These are phyloP conservation scores for Glaucomys volans DNA, from an alignment of 2,113 vertebrate genomes.

Conservation along the genomic window DNA sequence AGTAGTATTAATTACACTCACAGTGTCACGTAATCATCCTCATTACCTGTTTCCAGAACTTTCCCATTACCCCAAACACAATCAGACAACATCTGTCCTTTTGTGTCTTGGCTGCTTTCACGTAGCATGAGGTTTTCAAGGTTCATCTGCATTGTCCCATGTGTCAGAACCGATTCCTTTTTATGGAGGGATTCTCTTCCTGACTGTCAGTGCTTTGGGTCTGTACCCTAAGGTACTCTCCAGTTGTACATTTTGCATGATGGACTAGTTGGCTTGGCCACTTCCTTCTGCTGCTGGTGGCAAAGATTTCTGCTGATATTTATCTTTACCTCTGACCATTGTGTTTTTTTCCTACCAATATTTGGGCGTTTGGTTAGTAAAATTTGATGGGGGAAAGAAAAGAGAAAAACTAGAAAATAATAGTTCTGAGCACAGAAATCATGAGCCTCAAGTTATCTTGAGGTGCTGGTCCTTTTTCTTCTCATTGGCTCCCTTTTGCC, in stretches of 20 bases:
- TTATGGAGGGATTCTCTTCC: background rate
- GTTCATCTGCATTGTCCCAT: background rate
- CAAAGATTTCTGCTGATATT: background rate
- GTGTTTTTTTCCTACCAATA: background rate
- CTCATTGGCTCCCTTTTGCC: background rate
- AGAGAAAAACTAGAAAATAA: conserved; percentile 23
- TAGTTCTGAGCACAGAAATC: background rate
- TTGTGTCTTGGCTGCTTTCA: background rate
- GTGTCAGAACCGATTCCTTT: background rate
- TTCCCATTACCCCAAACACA: background rate
- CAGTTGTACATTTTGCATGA: background rate
- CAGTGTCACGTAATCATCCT: background rate
- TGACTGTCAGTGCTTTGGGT: background rate
- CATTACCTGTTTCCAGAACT: background rate
- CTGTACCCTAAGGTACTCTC: background rate
- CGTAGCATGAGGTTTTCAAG: background rate
- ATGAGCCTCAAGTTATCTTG: background rate
- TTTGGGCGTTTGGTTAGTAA: background rate
- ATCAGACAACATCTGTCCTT: background rate
- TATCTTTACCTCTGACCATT: background rate
- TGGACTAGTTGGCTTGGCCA: background rate
- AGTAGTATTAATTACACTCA: background rate
- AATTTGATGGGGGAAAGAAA: background rate
- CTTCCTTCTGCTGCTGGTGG: background rate
- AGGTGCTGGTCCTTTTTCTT: background rate